Percentiles rank a stretch among this genome's conserved stretches.
phyloP scores from a whole-genome alignment of 2,888 invertebrate species.

The Pseudeuparius sepicola region DNA sequence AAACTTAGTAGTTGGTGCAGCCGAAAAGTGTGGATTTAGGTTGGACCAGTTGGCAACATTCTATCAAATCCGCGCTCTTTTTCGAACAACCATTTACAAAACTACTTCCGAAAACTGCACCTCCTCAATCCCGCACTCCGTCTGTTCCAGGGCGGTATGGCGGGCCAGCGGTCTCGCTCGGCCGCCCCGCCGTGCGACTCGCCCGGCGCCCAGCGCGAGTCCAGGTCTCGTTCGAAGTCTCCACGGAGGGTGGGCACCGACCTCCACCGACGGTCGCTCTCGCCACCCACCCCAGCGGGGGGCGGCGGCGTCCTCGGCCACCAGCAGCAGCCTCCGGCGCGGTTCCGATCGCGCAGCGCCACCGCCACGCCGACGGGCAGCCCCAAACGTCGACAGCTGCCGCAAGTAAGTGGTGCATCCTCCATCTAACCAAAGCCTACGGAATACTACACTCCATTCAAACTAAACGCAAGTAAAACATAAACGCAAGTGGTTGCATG shows the following conservation, averaged over 20 bases:
- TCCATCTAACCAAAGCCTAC: no score
- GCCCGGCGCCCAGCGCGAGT: constrained; percentile 44
- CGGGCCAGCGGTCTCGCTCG: constrained; percentile 71
- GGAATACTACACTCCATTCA: no score
- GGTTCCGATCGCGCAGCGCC: constrained; percentile 77
- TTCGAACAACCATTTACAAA: no score
- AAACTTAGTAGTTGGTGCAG: no score
- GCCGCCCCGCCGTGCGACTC: constrained; percentile 68
- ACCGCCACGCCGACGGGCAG: constrained; percentile 88
- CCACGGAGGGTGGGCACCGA: constrained; percentile 54
- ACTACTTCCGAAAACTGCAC: no score
- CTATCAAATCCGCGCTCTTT: no score
- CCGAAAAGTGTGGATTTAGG: no score
- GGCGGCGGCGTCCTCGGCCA: constrained; percentile 38
- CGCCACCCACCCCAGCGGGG: constrained; percentile 56
- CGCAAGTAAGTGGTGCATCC: no score
- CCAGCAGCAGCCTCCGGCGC: constrained; percentile 40
- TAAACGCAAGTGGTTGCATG: no score
- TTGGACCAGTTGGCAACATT: no score
- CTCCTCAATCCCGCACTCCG: no score
- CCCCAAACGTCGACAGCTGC: constrained; percentile 92
- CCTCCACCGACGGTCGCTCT: constrained; percentile 65
- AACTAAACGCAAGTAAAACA: no score
- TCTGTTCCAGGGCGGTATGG: constrained; percentile 38
- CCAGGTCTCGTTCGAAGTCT: constrained; percentile 66